phyloP scores from a whole-genome alignment of 2,113 vertebrate species.

The Indicator indicator region DNA sequence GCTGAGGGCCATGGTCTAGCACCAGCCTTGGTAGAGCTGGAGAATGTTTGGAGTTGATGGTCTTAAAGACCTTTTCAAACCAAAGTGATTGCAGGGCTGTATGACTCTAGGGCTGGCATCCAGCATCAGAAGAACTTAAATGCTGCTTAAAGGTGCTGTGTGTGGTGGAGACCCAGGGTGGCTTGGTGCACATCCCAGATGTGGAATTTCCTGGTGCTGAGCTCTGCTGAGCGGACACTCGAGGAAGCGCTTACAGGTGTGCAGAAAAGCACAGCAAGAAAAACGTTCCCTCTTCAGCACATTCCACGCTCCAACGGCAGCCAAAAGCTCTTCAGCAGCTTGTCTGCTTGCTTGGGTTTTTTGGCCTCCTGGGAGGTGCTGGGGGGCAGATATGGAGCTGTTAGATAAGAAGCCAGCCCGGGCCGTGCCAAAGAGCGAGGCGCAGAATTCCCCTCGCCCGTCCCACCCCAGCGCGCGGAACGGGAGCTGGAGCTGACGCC shows the following conservation, averaged over 20 bases:
- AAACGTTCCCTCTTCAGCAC: neutral
- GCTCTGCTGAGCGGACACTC: neutral
- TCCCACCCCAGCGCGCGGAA: neutral
- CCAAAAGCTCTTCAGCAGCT: neutral
- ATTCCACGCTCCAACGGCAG: rapidly evolving
- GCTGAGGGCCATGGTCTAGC: too few species aligned
- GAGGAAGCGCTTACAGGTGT: neutral
- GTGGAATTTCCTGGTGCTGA: rapidly evolving
- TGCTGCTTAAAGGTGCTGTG: rapidly evolving
- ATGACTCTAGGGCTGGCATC: neutral
- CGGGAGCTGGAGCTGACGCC: neutral
- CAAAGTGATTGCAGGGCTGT: too few species aligned
- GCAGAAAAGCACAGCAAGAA: neutral
- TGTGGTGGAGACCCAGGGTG: rapidly evolving
- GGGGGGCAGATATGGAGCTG: neutral
- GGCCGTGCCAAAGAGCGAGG: neutral
- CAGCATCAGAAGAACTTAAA: rapidly evolving
- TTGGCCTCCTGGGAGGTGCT: neutral
- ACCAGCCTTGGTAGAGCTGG: too few species aligned
- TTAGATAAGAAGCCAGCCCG: neutral
- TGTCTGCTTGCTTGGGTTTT: neutral
- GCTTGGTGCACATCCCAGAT: rapidly evolving
- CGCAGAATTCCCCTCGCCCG: neutral
- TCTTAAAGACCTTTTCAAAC: too few species aligned
- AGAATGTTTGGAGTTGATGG: too few species aligned